Conservation (phyloP, 2,888 invertebrate genomes). For the Tricholauxania praeusta region DNA sequence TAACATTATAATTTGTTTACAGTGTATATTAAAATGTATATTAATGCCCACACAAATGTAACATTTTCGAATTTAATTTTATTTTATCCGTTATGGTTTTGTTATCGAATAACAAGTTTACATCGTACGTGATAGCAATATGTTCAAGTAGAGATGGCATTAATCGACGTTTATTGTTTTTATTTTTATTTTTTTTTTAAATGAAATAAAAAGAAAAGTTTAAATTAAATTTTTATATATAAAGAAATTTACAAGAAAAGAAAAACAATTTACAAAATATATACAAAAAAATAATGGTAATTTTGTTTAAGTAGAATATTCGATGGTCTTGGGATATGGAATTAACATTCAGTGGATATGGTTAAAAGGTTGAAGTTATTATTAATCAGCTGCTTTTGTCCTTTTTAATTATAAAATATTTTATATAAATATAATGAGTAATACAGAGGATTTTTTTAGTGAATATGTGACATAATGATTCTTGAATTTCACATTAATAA, state of each 20-base stretch:
- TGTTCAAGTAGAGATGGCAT: slow-evolving; percentile 24
- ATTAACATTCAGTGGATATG: neutral
- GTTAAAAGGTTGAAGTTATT: neutral
- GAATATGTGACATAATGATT: no score
- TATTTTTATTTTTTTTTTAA: slow-evolving; percentile 41
- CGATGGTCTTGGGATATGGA: slow-evolving; percentile 6
- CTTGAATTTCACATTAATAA: no score
- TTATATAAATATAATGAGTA: no score
- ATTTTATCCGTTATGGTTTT: neutral
- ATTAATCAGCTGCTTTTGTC: no score
- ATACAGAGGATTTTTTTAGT: no score
- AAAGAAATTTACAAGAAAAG: slow-evolving; percentile 6
- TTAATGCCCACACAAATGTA: slow-evolving; percentile 11
- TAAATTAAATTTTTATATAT: slow-evolving; percentile 30
- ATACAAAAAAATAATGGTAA: neutral
- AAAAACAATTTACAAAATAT: neutral
- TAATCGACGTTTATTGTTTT: slow-evolving; percentile 36
- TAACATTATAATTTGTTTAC: neutral
- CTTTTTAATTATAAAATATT: no score
- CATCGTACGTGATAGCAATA: neutral
- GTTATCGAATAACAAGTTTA: neutral
- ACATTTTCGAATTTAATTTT: no score
- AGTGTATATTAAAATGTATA: neutral
- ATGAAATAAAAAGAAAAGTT: slow-evolving; percentile 40
- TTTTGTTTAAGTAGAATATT: neutral